These are phyloP conservation scores for Myopa testacea DNA, from an alignment of 2,888 invertebrate genomes.

Conservation along the genomic window DNA sequence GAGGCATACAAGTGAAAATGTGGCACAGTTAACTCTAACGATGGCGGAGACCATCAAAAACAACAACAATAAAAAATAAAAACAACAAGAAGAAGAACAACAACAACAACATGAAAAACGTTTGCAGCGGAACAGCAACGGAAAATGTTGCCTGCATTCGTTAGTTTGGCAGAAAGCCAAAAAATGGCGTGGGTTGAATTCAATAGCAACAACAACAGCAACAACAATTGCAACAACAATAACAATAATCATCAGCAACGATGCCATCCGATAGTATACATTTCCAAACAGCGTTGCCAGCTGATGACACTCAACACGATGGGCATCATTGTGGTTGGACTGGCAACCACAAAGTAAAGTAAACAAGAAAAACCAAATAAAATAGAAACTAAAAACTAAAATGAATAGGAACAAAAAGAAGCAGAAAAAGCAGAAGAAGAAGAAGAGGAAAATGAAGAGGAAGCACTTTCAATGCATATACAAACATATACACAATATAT, in stretches of 20 bases:
- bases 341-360: not conserved
- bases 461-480: not conserved
- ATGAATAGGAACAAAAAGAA: not conserved
- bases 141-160: conserved; percentile 35
- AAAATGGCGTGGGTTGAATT: conserved; percentile 28
- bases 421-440: too few relatives aligned
- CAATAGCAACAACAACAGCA: conserved; percentile 6
- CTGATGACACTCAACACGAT: conserved; percentile 41
- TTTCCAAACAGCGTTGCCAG: conserved; percentile 33
- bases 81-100: conserved; percentile 21
- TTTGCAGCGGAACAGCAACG: not conserved
- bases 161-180: conserved; percentile 44
- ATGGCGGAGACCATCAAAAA: conserved; percentile 7
- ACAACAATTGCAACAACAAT: not conserved
- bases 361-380: conserved; percentile 25
- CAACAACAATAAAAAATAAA: not conserved
- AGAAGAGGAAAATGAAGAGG: not conserved
- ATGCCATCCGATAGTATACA: not conserved
- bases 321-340: conserved; percentile 23
- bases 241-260: conserved; percentile 5
- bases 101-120: conserved; percentile 11
- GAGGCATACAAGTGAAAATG: conserved; percentile 29
- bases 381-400: not conserved
- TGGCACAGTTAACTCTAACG: conserved; percentile 44
- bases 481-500: not conserved